Evolutionary conservation across 1,140 invertebrate genomes (phyloP).

Genomic region (Drosophila oshimai): DNA sequence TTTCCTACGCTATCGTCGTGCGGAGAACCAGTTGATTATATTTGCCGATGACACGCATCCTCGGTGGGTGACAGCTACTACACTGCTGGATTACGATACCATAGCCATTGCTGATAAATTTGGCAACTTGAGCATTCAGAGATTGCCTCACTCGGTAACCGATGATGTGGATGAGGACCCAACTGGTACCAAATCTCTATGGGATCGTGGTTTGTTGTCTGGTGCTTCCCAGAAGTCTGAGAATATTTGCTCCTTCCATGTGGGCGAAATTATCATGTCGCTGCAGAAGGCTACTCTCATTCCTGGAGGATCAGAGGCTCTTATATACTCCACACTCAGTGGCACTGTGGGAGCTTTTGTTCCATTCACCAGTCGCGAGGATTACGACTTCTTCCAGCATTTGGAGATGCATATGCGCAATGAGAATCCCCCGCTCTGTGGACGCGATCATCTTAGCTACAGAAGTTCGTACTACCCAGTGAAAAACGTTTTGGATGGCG

Average conservation of each 20-base stretch:
- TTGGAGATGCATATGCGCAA: constrained; percentile 99
- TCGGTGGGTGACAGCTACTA: constrained; percentile 96
- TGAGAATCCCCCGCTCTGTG: constrained; percentile 97
- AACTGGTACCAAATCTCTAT: constrained; percentile 98
- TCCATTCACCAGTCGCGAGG: constrained; percentile 98
- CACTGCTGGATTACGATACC: constrained; percentile 98
- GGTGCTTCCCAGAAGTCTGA: constrained; percentile 99
- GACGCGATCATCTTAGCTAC: constrained; percentile 98
- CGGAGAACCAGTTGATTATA: constrained; percentile 98
- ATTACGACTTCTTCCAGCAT: constrained; percentile 99
- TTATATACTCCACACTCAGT: constrained; percentile 97
- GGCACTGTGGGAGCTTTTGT: constrained; percentile 98
- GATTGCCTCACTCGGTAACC: constrained; percentile 94
- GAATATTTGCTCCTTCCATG: constrained; percentile 94
- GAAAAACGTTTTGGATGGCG: constrained; percentile 99
- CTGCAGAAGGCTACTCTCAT: constrained; percentile 97
- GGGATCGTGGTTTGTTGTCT: constrained; percentile 98
- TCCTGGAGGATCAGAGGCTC: constrained; percentile 97
- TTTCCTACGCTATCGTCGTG: constrained; percentile 96
- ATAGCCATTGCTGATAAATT: constrained; percentile 98
- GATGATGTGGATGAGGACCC: constrained; percentile 99
- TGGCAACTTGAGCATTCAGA: constrained; percentile 97
- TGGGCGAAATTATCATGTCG: constrained; percentile 97
- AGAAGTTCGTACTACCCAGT: constrained; percentile 99
- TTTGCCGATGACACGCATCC: constrained; percentile 99